Evolutionary conservation across 2,113 vertebrate species (phyloP).

Genomic region (Pteruthius melanotis): DNA sequence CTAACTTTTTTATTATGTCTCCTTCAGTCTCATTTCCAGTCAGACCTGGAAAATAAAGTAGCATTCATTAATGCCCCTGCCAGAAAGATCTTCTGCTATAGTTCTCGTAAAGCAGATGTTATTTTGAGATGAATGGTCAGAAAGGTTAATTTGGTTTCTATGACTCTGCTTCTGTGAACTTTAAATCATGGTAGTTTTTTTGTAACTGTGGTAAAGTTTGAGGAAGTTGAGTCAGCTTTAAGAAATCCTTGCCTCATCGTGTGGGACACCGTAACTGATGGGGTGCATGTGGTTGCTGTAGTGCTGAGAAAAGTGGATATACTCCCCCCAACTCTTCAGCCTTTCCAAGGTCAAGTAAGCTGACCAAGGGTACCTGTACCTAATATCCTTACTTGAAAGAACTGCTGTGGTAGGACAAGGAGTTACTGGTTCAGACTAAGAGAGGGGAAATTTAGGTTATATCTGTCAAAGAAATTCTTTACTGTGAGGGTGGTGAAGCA

Average conservation of each 20-base stretch:
- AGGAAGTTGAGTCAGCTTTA: constrained; percentile 1
- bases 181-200: neutral
- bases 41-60: neutral
- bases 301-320: neutral
- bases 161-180: neutral
- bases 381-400: neutral
- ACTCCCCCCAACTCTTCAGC: neutral
- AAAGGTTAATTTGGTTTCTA: neutral
- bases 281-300: neutral
- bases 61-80: neutral
- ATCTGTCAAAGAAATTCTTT: neutral
- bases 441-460: neutral
- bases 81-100: neutral
- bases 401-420: neutral
- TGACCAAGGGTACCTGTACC: neutral
- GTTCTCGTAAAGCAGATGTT: neutral
- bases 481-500: neutral
- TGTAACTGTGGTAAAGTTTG: neutral
- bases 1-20: neutral
- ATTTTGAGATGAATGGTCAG: neutral
- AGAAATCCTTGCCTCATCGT: neutral
- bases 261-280: neutral
- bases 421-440: neutral
- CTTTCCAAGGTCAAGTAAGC: neutral
- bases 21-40: neutral